Evolutionary conservation across 2,888 invertebrate genomes (phyloP), one percentile per base, ranked within the genome.

Genomic region (Cyclophora albipunctata): DNA sequence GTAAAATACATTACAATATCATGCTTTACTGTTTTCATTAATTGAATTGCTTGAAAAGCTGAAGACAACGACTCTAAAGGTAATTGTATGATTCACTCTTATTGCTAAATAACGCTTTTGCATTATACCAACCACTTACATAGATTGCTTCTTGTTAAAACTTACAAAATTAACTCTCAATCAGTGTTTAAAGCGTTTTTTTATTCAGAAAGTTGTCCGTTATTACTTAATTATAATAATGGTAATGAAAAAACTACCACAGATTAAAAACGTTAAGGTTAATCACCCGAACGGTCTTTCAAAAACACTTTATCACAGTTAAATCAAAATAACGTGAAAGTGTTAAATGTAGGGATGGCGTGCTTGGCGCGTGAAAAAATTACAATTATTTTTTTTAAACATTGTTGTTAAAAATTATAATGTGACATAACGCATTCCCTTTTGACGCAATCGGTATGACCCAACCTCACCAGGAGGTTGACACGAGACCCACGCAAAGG

Each of bases 361-460:
- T 42, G 34, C 6, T 5, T 41, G 35, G 46, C 50, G 53, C 50
- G 50, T 55, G 56, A 37, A 48, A 54, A 60, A 55, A 47, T 50
- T 41, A 42, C 50, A 57, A 55, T 55, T 7, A 50, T 48, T 52
- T 51, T 52, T 54, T 55, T 49, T 45, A 48, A 49, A 49, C 47
- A 47, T 35, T 37, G 20, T 20, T 37, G 5, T 37, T 37, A 37
- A 53, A 56, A 57, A 57, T 55, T 58, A 53, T 52, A 48, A 51
- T 54, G 45, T 61, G 55, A 59, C 60, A 54, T 60, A 59, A 61
- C 59, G 5, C 54, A 57, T 46, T 56, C 54, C 51, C 34, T 51
- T 20, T 20, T 45, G 52, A 58, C 58, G 60, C 58, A 60, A 58
- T 5, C 37, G 37, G 5, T 5, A 37, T 43, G 34, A 43, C 43